Base-by-base conservation (phyloP, 2,797 vertebrate genomes). In the Nyctibius grandis region DNA sequence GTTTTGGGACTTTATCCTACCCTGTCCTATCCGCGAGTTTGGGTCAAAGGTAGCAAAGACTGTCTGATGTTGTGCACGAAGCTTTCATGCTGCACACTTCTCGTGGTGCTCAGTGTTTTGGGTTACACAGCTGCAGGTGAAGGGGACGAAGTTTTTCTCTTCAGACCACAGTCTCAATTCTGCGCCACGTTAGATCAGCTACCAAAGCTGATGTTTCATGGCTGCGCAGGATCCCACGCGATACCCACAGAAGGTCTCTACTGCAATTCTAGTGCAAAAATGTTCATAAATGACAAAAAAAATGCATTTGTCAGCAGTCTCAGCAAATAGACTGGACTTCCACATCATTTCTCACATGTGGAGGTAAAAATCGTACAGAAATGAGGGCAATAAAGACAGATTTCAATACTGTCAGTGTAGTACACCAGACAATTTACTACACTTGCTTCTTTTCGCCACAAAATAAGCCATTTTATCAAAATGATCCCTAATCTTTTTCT, bases 191-290 rank as follows among this genome's bases (percentile, higher is more conserved):
- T 51, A 48, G 38, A 31, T 40, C 65, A 84, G 65, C 44, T 44
- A 48, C 78, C 60, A 81, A 74, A 90, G 51, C 51, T 70, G 67
- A 51, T 78, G 19, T 44, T 88, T 70, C 61, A 22, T 9, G 18
- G 19, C 60, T 67, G n/a, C 8, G 17, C 47, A 67, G 42, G 38
- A 64, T 53, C 9, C 50, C 40, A 45, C 7, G 1, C 0, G 0
- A 78, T 15, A 22, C 11, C 13, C n/a, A 59, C 10, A 10, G n/a
- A 50, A 80, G 12, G 47, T 25, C 13, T 69, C 22, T 33, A 17
- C 36, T 91, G 31, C 60, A 38, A 36, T 18, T 53, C 42, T 16
- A 56, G 5, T 8, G 22, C 61, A 81, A 47, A 65, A 34, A 67
- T 40, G 26, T 31, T 77, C 3, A 64, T 7, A 74, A 69, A 65